A percentile compares a stretch with the other conserved stretches of the same genome.
Evolutionary conservation across 37 sponge, comb jelly and placozoan genomes (phyloP).

Genomic region (Halisarca cf. caerulea): DNA sequence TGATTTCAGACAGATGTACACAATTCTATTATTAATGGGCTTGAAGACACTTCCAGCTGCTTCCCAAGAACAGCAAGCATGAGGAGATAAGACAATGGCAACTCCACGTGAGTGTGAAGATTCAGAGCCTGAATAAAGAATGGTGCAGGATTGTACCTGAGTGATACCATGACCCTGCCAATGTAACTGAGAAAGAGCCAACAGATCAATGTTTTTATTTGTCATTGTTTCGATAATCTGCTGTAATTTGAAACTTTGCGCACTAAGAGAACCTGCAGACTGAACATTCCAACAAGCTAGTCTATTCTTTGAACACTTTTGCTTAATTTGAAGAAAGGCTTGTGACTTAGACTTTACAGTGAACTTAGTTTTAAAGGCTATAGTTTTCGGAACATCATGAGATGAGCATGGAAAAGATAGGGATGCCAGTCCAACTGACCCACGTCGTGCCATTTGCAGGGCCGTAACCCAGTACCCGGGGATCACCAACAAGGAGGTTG

Average conservation of each 20-base stretch:
- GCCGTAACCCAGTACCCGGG: constrained; percentile 23
- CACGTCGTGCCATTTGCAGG: constrained; percentile 17
- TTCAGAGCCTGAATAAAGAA: neutral
- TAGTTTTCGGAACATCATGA: constrained; percentile 4
- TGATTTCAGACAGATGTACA: constrained; percentile 16
- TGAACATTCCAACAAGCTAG: constrained; percentile 30
- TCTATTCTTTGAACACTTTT: constrained; percentile 1
- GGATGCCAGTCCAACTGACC: constrained; percentile 23
- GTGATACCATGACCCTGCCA: constrained; percentile 22
- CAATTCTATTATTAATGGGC: neutral
- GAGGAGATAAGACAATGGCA: constrained; percentile 17
- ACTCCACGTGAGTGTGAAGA: constrained; percentile 20
- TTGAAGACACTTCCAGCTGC: constrained; percentile 14
- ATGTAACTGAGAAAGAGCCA: constrained; percentile 9
- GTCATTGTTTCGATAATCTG: neutral
- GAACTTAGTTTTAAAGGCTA: constrained; percentile 23
- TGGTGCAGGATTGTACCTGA: constrained; percentile 2
- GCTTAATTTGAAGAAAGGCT: constrained; percentile 7
- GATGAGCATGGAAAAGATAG: constrained; percentile 18
- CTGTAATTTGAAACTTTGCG: neutral
- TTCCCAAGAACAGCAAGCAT: constrained; percentile 4
- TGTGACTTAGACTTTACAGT: constrained; percentile 22
- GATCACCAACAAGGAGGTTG: constrained; percentile 14
- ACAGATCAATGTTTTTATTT: neutral
- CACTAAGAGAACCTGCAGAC: constrained; percentile 14